These are phyloP conservation scores for Hippoglossus stenolepis DNA, from an alignment of 2,113 vertebrate species.

Conservation along the genomic window DNA sequence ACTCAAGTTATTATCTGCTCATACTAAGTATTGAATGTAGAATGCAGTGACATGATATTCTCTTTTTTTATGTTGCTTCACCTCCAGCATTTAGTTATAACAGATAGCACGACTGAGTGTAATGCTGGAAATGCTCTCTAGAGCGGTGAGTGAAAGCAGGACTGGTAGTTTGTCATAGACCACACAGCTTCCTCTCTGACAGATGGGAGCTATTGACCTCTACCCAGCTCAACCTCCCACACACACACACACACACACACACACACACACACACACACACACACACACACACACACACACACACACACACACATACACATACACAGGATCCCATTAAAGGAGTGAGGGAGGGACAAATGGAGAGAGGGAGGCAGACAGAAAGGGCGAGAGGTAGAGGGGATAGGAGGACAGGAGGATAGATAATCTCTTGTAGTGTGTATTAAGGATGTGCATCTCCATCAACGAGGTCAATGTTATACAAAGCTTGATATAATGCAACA, in stretches of 20 bases:
- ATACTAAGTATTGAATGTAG: no score
- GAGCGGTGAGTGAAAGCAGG: conserved; percentile 20
- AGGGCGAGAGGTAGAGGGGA: neutral
- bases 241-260: neutral
- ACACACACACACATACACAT: neutral
- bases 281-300: neutral
- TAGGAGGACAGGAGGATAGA: neutral
- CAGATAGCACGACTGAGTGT: neutral
- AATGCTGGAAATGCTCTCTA: conserved; percentile 1
- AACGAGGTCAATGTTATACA: neutral
- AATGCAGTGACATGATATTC: no score
- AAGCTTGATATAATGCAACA: neutral
- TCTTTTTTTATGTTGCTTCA: no score
- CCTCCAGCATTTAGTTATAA: no score
- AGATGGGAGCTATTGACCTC: conserved; percentile 54
- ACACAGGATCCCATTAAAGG: conserved; percentile 35
- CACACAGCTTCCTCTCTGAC: conserved; percentile 42
- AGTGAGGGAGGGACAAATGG: conserved; percentile 16
- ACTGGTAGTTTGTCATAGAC: conserved; percentile 34
- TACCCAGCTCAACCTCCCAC: conserved; percentile 17
- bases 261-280: neutral
- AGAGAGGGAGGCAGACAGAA: neutral
- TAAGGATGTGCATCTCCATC: neutral
- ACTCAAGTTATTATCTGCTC: no score
- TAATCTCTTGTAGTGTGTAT: neutral